Evolutionary conservation across 2,113 vertebrate species (phyloP).

Genomic region (Rutilus rutilus): DNA sequence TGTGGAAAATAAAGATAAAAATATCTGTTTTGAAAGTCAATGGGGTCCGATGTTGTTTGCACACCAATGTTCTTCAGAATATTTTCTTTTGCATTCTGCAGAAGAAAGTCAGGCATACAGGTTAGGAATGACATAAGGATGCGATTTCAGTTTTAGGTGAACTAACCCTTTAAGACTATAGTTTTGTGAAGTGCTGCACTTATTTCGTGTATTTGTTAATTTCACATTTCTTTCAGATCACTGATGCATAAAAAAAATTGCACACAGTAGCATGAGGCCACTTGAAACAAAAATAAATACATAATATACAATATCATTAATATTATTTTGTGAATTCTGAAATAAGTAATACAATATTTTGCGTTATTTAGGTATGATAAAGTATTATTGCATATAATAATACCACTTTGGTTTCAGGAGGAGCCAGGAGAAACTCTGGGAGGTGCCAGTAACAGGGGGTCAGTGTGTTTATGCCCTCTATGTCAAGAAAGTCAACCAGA

Average conservation of each 20-base stretch:
- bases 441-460: constrained; percentile 71
- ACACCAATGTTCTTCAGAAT: neutral
- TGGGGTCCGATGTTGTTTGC: neutral
- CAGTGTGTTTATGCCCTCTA: constrained; percentile 77
- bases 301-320: too few relatives aligned
- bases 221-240: neutral
- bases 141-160: neutral
- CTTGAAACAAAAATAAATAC: neutral
- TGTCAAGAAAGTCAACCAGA: constrained; percentile 75
- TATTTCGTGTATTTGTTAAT: neutral
- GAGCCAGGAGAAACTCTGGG: constrained; percentile 76
- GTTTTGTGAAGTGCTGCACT: neutral
- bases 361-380: neutral
- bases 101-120: neutral
- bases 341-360: neutral
- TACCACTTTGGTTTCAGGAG: constrained; percentile 65
- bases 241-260: neutral
- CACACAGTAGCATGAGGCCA: neutral
- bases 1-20: neutral
- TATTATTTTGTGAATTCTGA: neutral
- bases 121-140: neutral
- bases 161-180: neutral
- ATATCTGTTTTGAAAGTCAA: too few relatives aligned
- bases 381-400: neutral
- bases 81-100: neutral